These are phyloP conservation scores for Euwallacea fornicatus DNA, from an alignment of 1,140 invertebrate species.

Conservation along the genomic window DNA sequence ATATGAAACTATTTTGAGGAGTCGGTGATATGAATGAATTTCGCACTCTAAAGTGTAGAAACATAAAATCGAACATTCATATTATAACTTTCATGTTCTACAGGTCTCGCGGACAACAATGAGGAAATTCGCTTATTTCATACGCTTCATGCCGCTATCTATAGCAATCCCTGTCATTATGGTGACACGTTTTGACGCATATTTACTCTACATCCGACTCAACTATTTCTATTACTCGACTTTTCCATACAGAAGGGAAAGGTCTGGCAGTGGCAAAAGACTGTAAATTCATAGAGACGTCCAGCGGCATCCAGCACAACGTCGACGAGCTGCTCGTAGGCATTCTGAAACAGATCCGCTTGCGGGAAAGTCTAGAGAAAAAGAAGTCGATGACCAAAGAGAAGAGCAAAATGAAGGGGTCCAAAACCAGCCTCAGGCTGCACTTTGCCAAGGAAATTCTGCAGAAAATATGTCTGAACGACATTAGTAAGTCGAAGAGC, in stretches of 20 bases:
- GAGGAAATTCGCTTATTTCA: no score
- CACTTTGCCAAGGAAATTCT: constrained; percentile 77
- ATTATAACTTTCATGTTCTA: no score
- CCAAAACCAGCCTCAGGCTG: constrained; percentile 71
- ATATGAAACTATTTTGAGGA: no score
- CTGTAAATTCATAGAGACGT: constrained; percentile 92
- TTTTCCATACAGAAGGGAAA: constrained; percentile 74
- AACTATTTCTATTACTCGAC: background rate
- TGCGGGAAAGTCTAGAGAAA: constrained; percentile 70
- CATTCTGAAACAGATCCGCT: constrained; percentile 80
- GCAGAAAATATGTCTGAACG: constrained; percentile 83
- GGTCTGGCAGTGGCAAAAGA: constrained; percentile 80
- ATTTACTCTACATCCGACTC: no score
- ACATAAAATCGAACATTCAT: no score
- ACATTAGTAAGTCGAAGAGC: constrained; percentile 84
- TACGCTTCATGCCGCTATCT: no score
- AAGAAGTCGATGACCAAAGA: constrained; percentile 53
- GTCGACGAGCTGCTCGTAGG: constrained; percentile 89
- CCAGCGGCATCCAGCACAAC: constrained; percentile 87
- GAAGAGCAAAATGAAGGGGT: constrained; percentile 60
- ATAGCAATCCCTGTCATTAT: no score
- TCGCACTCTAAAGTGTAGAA: no score
- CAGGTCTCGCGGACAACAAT: no score
- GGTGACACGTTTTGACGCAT: no score
- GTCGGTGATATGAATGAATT: no score